phyloP scores from a whole-genome alignment of 92 coral and sea anemone species.

The Porites evermanni region DNA sequence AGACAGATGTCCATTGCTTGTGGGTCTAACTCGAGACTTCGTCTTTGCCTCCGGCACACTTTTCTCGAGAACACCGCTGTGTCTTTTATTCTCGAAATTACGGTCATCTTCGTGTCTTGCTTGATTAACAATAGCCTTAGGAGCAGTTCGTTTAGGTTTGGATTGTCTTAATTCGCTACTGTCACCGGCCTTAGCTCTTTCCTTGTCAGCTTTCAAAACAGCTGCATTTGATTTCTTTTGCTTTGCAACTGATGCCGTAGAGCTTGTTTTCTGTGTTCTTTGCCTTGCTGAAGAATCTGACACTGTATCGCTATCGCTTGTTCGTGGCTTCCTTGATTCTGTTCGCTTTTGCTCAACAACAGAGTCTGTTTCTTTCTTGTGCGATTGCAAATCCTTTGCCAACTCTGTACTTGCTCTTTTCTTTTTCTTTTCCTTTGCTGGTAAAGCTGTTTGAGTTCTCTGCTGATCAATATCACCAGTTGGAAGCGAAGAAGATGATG shows the following conservation, averaged over 20 bases:
- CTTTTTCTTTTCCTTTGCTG: slow-evolving; percentile 34
- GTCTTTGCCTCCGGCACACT: background rate
- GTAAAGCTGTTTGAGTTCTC: background rate
- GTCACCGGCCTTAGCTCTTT: slow-evolving; percentile 15
- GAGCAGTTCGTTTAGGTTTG: slow-evolving; percentile 48
- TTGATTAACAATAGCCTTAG: slow-evolving; percentile 75
- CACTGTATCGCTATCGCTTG: slow-evolving; percentile 36
- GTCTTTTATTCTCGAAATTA: slow-evolving; percentile 17
- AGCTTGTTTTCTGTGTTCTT: slow-evolving; percentile 52
- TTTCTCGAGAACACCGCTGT: slow-evolving; percentile 2
- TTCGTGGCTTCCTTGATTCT: slow-evolving; percentile 12
- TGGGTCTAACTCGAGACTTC: slow-evolving; percentile 33
- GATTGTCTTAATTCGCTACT: slow-evolving; percentile 19
- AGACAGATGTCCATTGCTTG: slow-evolving; percentile 38
- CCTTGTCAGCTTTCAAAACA: background rate
- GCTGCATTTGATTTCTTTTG: slow-evolving; percentile 15
- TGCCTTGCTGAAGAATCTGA: slow-evolving; percentile 37
- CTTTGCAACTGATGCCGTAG: slow-evolving; percentile 25
- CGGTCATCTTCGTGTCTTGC: slow-evolving; percentile 66
- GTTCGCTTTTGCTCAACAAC: background rate
- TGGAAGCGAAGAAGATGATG: slow-evolving; percentile 24
- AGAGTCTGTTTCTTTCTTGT: slow-evolving; percentile 4
- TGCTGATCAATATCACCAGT: background rate
- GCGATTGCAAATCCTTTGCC: background rate
- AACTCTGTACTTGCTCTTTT: slow-evolving; percentile 17